phyloP scores from a whole-genome alignment of 2,888 invertebrate genomes.

The Caenorhabditis parvicauda region DNA sequence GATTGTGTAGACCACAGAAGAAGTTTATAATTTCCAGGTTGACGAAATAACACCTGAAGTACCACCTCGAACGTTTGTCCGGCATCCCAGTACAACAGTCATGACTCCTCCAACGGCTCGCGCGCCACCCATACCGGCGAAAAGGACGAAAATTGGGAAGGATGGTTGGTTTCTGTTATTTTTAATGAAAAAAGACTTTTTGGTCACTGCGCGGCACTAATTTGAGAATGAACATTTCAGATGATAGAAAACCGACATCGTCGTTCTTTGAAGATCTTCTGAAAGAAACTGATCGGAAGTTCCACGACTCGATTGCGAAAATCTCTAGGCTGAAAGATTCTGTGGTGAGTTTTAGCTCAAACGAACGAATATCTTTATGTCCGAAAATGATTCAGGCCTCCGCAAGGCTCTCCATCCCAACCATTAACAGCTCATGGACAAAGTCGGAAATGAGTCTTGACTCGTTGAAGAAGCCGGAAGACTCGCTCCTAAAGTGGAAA shows the following conservation, averaged over 20 bases:
- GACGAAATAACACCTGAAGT: too few species aligned
- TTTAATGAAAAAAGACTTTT: too few species aligned
- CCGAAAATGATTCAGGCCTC: background rate
- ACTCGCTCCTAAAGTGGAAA: background rate
- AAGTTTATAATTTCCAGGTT: too few species aligned
- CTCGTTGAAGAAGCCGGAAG: background rate
- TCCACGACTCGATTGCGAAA: slow-evolving; percentile 6
- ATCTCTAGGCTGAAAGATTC: slow-evolving; percentile 2
- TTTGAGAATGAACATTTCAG: background rate
- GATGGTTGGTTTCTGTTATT: too few species aligned
- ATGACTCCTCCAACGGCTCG: background rate
- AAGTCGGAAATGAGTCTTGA: background rate
- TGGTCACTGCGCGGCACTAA: too few species aligned
- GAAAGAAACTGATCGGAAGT: background rate
- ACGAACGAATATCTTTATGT: background rate
- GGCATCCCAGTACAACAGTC: background rate
- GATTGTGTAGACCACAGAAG: too few species aligned
- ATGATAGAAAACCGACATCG: background rate
- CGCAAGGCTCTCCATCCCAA: background rate
- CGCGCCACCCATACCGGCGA: slow-evolving; percentile 6
- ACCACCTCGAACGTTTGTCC: background rate
- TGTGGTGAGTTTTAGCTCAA: slow-evolving; percentile 3
- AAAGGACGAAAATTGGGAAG: slow-evolving; percentile 1
- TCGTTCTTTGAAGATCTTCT: background rate
- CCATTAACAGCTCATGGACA: background rate